A percentile compares a stretch with the other conserved stretches of the same genome.
phyloP scores from a whole-genome alignment of 2,113 vertebrate genomes.

The Crotalus horridus region DNA sequence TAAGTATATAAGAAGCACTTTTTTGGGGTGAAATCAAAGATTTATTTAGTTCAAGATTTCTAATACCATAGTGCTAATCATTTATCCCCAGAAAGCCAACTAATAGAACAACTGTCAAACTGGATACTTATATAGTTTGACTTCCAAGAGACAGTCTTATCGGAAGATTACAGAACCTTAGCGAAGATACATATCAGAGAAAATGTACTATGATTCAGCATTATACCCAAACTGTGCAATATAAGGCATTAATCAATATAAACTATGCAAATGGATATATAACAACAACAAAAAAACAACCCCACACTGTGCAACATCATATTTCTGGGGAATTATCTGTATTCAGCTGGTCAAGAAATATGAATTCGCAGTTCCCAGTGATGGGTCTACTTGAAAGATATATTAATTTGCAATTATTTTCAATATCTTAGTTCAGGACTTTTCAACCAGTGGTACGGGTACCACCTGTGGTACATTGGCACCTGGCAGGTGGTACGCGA shows the following conservation, averaged over 20 bases:
- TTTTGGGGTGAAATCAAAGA: not conserved
- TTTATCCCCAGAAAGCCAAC: not conserved
- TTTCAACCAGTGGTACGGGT: no score
- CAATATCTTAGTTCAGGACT: not conserved
- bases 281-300: not conserved
- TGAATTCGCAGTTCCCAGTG: not conserved
- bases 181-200: not conserved
- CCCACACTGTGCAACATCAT: not conserved
- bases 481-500: no score
- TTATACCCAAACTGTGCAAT: not conserved
- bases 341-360: not conserved
- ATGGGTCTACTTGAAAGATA: not conserved
- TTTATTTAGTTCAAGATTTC: not conserved
- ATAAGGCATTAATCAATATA: not conserved
- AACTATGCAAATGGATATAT: not conserved
- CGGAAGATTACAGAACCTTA: not conserved
- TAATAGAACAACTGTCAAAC: not conserved
- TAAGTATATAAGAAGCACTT: not conserved
- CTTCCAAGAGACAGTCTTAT: not conserved
- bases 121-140: not conserved
- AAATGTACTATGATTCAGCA: not conserved
- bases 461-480: no score
- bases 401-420: not conserved
- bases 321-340: not conserved
- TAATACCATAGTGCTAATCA: not conserved